Conservation (phyloP, 2,797 vertebrate species). For the Oophaga sylvatica region DNA sequence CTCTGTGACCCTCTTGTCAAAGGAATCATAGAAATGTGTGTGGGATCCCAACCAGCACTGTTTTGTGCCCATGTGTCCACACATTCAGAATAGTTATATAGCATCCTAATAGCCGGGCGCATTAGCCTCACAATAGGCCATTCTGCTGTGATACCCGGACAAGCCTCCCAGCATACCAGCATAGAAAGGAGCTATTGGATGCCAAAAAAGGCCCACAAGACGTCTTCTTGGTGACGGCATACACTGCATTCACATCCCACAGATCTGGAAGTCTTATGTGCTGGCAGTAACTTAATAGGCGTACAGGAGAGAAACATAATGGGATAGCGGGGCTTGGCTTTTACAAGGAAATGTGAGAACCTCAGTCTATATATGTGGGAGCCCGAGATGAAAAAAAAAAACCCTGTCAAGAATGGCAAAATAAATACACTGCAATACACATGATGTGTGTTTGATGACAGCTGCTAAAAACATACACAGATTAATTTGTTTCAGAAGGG, state of each 20-base stretch:
- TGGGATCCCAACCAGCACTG: slow-evolving; percentile 3
- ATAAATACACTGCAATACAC: slow-evolving; percentile 30
- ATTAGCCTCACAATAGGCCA: slow-evolving; percentile 2
- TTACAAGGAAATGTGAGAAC: slow-evolving; percentile 40
- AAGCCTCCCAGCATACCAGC: slow-evolving; percentile 16
- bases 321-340: slow-evolving; percentile 40
- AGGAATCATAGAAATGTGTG: slow-evolving; percentile 23
- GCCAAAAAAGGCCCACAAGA: slow-evolving; percentile 31
- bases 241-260: slow-evolving; percentile 59
- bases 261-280: slow-evolving; percentile 69
- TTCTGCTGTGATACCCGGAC: slow-evolving; percentile 34
- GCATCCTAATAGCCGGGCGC: slow-evolving; percentile 23
- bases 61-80: slow-evolving; percentile 15
- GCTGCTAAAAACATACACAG: slow-evolving; percentile 20
- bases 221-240: slow-evolving; percentile 9
- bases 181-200: slow-evolving; percentile 36
- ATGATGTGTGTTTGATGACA: slow-evolving; percentile 39
- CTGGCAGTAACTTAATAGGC: slow-evolving; percentile 68
- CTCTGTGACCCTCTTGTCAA: slow-evolving; percentile 20
- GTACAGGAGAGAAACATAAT: slow-evolving; percentile 55
- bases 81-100: slow-evolving; percentile 14
- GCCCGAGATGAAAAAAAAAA: not conserved
- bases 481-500: slow-evolving; percentile 33
- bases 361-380: slow-evolving; percentile 20
- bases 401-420: not conserved